Evolutionary conservation across 1,140 invertebrate species (phyloP).

Genomic region (Thaumetopoea pityocampa): DNA sequence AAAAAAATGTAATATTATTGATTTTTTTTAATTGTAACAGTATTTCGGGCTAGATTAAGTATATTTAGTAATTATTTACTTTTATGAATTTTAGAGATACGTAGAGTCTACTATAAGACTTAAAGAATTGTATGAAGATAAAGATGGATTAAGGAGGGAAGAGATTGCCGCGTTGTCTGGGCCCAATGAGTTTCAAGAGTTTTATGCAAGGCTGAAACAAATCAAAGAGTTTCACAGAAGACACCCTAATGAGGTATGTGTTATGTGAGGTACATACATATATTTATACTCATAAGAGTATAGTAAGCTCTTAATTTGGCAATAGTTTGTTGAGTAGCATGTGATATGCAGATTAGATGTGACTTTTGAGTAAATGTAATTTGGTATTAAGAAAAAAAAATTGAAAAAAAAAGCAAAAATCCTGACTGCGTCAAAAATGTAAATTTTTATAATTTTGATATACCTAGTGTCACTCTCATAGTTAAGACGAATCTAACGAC

Average conservation of each 20-base stretch:
- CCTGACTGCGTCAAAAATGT: too few relatives aligned
- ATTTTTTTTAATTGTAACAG: too few relatives aligned
- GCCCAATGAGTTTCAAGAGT: slow-evolving; percentile 98
- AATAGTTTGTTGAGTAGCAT: too few relatives aligned
- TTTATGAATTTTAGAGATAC: slow-evolving; percentile 86
- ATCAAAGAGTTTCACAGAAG: slow-evolving; percentile 98
- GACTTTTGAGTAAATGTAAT: slow-evolving; percentile 12
- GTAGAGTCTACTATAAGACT: slow-evolving; percentile 89
- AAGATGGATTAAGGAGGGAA: slow-evolving; percentile 95
- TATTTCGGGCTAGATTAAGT: too few relatives aligned
- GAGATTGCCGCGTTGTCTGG: slow-evolving; percentile 96
- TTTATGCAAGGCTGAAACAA: slow-evolving; percentile 94
- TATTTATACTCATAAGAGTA: too few relatives aligned
- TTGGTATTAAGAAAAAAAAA: background rate
- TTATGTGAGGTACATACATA: too few relatives aligned
- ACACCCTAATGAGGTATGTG: slow-evolving; percentile 97
- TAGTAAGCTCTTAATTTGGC: too few relatives aligned
- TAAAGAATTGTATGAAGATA: slow-evolving; percentile 97
- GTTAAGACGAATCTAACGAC: too few relatives aligned
- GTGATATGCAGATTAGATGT: too few relatives aligned
- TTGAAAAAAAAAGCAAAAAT: background rate
- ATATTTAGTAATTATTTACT: background rate
- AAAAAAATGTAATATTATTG: too few relatives aligned
- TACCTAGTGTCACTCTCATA: too few relatives aligned
- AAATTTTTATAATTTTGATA: too few relatives aligned